phyloP scores from a whole-genome alignment of 2,113 vertebrate species.

The Rhinoptilus africanus region DNA sequence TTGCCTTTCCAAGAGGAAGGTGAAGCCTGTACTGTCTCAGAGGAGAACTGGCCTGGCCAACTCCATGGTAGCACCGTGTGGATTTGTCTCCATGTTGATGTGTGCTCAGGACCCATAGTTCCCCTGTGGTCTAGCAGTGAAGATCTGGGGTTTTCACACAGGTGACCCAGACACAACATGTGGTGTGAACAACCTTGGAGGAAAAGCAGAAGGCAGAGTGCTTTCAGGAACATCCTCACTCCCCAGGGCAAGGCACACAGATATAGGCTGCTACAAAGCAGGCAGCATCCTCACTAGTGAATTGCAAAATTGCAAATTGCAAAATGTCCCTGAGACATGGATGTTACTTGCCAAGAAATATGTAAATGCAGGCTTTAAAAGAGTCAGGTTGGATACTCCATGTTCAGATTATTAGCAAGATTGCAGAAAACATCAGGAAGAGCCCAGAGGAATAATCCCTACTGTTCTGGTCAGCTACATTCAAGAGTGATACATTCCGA shows the following conservation, averaged over 20 bases:
- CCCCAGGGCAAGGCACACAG: background rate
- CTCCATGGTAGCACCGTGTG: fast-evolving
- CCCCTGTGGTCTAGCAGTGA: background rate
- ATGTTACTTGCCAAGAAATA: background rate
- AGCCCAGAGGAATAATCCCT: background rate
- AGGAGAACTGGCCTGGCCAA: background rate
- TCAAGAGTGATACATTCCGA: background rate
- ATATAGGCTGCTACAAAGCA: fast-evolving
- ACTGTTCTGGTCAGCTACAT: background rate
- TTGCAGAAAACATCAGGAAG: background rate
- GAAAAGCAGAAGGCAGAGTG: background rate
- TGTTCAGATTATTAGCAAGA: background rate
- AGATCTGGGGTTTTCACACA: background rate
- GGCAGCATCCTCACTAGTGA: background rate
- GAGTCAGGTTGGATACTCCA: background rate
- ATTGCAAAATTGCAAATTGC: background rate
- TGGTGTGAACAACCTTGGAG: background rate
- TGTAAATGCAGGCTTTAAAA: background rate
- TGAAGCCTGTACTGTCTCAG: background rate
- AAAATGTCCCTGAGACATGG: background rate
- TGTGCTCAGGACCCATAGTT: background rate
- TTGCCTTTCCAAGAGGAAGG: background rate
- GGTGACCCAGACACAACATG: background rate
- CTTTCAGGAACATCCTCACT: background rate
- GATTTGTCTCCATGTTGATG: background rate